phyloP scores from a whole-genome alignment of 2,113 vertebrate genomes.

The Hystrix cristata region DNA sequence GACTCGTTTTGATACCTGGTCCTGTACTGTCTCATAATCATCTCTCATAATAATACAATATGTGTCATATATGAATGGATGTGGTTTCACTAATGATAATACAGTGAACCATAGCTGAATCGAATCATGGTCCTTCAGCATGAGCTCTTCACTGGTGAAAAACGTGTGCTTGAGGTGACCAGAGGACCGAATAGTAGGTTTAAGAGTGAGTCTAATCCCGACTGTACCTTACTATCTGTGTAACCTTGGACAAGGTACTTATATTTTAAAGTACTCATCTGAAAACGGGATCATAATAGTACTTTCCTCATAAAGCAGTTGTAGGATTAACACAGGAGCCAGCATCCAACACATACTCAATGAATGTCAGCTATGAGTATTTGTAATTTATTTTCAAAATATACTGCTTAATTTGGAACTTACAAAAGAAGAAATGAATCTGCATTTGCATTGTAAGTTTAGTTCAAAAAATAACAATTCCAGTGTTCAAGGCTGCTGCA shows the following conservation, averaged over 20 bases:
- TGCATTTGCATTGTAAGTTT: conserved; percentile 25
- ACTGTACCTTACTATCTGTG: conserved; percentile 26
- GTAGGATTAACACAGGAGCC: not conserved
- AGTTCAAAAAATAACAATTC: conserved; percentile 29
- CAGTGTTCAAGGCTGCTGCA: conserved; percentile 25
- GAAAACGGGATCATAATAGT: conserved; percentile 42
- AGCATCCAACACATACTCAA: conserved; percentile 35
- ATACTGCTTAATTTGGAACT: conserved; percentile 28
- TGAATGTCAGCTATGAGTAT: conserved; percentile 44
- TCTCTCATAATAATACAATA: conserved; percentile 44
- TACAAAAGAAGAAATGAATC: conserved; percentile 43
- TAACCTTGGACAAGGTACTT: conserved; percentile 50
- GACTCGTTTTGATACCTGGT: conserved; percentile 55
- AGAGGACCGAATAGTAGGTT: conserved; percentile 8
- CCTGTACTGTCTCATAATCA: conserved; percentile 4
- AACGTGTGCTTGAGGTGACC: conserved; percentile 46
- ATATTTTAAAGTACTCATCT: conserved; percentile 36
- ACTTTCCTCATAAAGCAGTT: conserved; percentile 39
- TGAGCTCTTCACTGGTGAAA: conserved; percentile 13
- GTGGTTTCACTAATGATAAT: conserved; percentile 38
- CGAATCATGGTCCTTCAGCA: conserved; percentile 37
- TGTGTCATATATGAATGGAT: conserved; percentile 50
- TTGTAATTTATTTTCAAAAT: conserved; percentile 37
- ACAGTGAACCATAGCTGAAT: not conserved
- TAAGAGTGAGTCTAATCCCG: conserved; percentile 22